These are phyloP conservation scores for Cyclophora punctaria DNA, from an alignment of 2,888 invertebrate genomes.

Conservation along the genomic window DNA sequence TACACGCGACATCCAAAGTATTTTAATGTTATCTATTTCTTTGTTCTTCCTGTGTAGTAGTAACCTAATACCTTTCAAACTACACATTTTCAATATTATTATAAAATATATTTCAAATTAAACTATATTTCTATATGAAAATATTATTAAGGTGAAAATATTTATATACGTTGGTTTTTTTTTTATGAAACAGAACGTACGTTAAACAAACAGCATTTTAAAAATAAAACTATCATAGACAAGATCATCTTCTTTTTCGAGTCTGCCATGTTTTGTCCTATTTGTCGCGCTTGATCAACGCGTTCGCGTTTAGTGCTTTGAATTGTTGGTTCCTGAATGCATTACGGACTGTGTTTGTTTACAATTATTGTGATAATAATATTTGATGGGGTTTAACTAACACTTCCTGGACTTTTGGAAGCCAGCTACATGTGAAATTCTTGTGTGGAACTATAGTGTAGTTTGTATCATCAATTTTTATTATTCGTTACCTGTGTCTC, in stretches of 20 bases:
- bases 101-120: too few species aligned
- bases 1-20: conserved; percentile 16
- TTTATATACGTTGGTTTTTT: too few species aligned
- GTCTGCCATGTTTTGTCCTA: conserved; percentile 76
- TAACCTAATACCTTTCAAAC: too few species aligned
- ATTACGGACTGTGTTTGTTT: conserved; percentile 66
- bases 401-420: conserved; percentile 40
- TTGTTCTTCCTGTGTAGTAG: too few species aligned
- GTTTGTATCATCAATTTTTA: conserved; percentile 58
- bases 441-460: conserved; percentile 56
- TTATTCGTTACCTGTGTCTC: conserved; percentile 49
- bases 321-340: conserved; percentile 67
- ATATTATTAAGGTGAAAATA: too few species aligned
- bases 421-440: conserved; percentile 46
- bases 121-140: too few species aligned
- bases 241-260: conserved; percentile 61
- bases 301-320: conserved; percentile 62
- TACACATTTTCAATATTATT: too few species aligned
- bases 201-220: conserved; percentile 36
- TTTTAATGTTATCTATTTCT: too few species aligned
- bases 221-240: conserved; percentile 64
- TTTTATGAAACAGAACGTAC: conserved; percentile 18
- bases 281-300: conserved; percentile 74
- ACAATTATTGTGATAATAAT: conserved; percentile 67
- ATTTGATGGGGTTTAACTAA: conserved; percentile 47